These are phyloP conservation scores for Cataglyphis cursor DNA, from an alignment of 2,888 invertebrate genomes.

Conservation along the genomic window DNA sequence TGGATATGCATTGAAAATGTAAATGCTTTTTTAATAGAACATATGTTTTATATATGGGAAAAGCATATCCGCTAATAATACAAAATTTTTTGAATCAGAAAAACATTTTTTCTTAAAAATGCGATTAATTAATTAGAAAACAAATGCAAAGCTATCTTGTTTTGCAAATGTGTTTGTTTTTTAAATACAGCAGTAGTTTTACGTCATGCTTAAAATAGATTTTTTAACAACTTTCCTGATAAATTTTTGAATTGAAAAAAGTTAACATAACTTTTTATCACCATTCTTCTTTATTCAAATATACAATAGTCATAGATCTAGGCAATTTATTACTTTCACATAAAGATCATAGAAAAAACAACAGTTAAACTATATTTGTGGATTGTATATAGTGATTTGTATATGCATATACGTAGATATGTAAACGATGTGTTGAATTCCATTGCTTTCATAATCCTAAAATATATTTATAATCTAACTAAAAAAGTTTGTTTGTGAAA, in stretches of 20 bases:
- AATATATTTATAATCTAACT: constrained; percentile 47
- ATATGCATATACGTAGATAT: background rate
- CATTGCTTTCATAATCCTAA: constrained; percentile 41
- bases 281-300: background rate
- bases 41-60: background rate
- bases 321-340: constrained; percentile 11
- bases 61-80: constrained; percentile 3
- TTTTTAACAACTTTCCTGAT: background rate
- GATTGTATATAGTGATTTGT: constrained; percentile 18
- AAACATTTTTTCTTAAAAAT: background rate
- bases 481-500: constrained; percentile 33
- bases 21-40: background rate
- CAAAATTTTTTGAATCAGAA: background rate
- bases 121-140: background rate
- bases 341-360: background rate
- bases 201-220: background rate
- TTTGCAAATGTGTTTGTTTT: background rate
- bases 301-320: background rate
- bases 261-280: background rate
- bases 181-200: background rate
- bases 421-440: constrained; percentile 10
- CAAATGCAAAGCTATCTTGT: background rate
- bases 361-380: constrained; percentile 37
- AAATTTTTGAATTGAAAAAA: constrained; percentile 1
- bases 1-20: background rate